Percentiles rank a stretch among this genome's conserved stretches.
phyloP scores from a whole-genome alignment of 2,888 invertebrate species.

The Blomia tropicalis region DNA sequence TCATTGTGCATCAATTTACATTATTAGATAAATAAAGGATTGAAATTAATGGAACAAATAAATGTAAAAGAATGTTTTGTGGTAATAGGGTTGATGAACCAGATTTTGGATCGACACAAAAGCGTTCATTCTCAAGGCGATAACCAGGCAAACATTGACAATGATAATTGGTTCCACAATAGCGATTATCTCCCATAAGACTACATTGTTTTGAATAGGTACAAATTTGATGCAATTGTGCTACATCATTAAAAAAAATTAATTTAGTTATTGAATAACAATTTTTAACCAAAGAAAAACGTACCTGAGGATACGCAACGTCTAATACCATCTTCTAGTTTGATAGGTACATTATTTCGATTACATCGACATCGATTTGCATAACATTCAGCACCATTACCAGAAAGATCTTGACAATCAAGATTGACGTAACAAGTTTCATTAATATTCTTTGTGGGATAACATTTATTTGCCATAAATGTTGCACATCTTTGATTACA shows the following conservation, averaged over 20 bases:
- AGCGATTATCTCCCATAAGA: conserved; percentile 7
- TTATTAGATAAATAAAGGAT: no score
- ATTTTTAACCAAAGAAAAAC: background rate
- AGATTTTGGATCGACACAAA: no score
- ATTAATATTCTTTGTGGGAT: background rate
- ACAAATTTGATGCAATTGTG: background rate
- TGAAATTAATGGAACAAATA: no score
- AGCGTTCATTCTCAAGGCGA: background rate
- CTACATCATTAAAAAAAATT: background rate
- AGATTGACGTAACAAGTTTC: background rate
- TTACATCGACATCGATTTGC: background rate
- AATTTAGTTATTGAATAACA: background rate
- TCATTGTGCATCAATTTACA: no score
- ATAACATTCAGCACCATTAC: background rate
- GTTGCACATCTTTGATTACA: no score
- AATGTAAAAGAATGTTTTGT: no score
- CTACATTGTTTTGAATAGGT: conserved; percentile 1
- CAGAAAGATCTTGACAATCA: background rate
- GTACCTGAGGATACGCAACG: background rate
- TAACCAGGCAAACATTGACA: conserved; percentile 8
- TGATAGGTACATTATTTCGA: background rate
- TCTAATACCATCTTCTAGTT: background rate
- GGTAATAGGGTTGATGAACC: no score
- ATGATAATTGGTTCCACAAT: background rate
- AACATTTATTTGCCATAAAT: no score